Percentiles rank a stretch among this genome's conserved stretches.
phyloP scores from a whole-genome alignment of 2,113 vertebrate species.

The Pangasianodon hypophthalmus region DNA sequence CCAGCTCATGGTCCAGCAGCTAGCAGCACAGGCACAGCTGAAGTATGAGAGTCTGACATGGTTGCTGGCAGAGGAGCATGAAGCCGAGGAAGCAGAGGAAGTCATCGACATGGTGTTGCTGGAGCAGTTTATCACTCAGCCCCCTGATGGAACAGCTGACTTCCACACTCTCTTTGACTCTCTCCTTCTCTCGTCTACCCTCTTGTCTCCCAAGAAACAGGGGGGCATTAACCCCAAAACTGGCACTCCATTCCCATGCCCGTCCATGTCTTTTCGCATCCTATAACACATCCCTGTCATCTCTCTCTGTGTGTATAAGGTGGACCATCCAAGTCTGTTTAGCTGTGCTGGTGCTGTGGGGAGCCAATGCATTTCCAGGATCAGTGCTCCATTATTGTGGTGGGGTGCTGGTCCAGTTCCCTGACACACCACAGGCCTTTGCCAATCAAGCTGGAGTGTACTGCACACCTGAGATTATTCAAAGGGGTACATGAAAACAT shows the following conservation, averaged over 20 bases:
- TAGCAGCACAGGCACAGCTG: not conserved
- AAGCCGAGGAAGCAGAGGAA: not conserved
- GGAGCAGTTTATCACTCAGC: conserved; percentile 2
- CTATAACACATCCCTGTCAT: not conserved
- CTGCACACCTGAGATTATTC: not conserved
- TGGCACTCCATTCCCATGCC: not conserved
- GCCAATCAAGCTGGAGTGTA: not conserved
- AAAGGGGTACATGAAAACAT: not conserved
- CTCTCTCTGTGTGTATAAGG: not conserved
- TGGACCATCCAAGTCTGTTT: not conserved
- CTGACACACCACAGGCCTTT: not conserved
- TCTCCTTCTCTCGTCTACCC: not conserved
- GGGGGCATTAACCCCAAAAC: not conserved
- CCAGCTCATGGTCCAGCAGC: not conserved
- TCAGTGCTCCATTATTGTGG: not conserved
- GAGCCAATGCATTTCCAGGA: not conserved
- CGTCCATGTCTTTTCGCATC: not conserved
- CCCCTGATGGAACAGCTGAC: not conserved
- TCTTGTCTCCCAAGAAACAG: not conserved
- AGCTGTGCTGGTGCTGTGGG: not conserved
- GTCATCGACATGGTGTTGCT: not conserved
- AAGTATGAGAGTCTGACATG: not conserved
- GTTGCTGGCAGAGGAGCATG: not conserved
- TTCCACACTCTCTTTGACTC: not conserved
- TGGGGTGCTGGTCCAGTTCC: not conserved